These are phyloP conservation scores for Notothenia rossii DNA, from an alignment of 2,113 vertebrate species.

Conservation along the genomic window DNA sequence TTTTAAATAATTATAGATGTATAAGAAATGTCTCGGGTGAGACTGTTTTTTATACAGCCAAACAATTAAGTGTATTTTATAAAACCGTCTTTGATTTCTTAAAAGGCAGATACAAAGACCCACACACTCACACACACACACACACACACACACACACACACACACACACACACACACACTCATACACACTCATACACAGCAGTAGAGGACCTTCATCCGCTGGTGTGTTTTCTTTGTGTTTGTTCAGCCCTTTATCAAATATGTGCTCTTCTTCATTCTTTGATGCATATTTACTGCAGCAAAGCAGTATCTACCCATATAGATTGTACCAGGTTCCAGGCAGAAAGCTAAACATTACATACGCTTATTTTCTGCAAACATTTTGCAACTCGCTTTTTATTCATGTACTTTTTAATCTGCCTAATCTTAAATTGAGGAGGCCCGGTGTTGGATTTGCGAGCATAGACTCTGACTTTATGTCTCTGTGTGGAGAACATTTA, in stretches of 20 bases:
- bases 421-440: constrained; percentile 10
- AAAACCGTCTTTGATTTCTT: constrained; percentile 43
- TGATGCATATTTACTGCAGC: constrained; percentile 67
- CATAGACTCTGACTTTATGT: constrained; percentile 14
- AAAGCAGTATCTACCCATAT: constrained; percentile 75
- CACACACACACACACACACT: constrained; percentile 45
- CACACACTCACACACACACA: constrained; percentile 38
- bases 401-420: constrained; percentile 13
- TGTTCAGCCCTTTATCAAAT: constrained; percentile 40
- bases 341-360: constrained; percentile 65
- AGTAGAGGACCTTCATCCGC: constrained; percentile 33
- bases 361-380: constrained; percentile 69
- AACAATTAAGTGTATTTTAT: constrained; percentile 53
- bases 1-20: constrained; percentile 47
- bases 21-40: constrained; percentile 34
- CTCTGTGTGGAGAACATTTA: constrained; percentile 14
- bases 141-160: constrained; percentile 37
- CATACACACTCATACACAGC: constrained; percentile 48
- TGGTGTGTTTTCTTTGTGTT: neutral
- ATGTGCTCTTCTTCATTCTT: constrained; percentile 44
- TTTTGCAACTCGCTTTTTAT: constrained; percentile 50
- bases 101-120: constrained; percentile 34
- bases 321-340: constrained; percentile 75
- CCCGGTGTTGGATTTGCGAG: constrained; percentile 16
- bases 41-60: constrained; percentile 33